These are phyloP conservation scores for Aelia acuminata DNA, from an alignment of 2,888 invertebrate species.

Conservation along the genomic window DNA sequence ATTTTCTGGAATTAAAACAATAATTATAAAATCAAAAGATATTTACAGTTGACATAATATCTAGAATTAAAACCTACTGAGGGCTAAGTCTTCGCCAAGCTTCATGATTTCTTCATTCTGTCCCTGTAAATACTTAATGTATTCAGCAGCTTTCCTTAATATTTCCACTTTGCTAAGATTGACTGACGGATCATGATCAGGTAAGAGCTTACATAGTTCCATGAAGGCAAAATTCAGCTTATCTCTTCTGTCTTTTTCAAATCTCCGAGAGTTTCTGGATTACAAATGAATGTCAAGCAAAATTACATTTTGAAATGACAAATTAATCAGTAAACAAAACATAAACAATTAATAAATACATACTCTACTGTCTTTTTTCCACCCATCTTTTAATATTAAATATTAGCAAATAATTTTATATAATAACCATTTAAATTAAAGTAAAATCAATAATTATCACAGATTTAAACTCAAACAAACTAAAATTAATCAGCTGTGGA, in stretches of 20 bases:
- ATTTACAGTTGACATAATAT: not conserved
- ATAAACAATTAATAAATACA: conserved; percentile 53
- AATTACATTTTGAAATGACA: not conserved
- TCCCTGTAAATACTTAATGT: conserved; percentile 67
- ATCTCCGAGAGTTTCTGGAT: conserved; percentile 66
- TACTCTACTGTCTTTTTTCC: conserved; percentile 65
- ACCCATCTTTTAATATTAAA: conserved; percentile 61
- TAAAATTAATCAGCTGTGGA: conserved; percentile 31
- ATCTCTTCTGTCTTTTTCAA: conserved; percentile 68
- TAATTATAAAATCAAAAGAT: not conserved
- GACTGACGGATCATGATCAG: conserved; percentile 68
- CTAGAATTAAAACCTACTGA: conserved; percentile 59
- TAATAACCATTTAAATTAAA: not conserved
- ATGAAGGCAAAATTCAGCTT: conserved; percentile 68
- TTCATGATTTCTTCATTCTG: conserved; percentile 66
- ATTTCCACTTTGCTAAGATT: conserved; percentile 67
- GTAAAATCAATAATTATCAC: conserved; percentile 30
- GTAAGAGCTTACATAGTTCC: conserved; percentile 68
- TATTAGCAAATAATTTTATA: not conserved
- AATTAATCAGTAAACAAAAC: not conserved
- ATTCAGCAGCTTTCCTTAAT: conserved; percentile 67
- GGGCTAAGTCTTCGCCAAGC: conserved; percentile 60
- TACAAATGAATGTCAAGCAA: not conserved
- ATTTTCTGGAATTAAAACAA: conserved; percentile 63
- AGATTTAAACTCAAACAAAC: conserved; percentile 32